Conservation (phyloP, 1,140 invertebrate genomes). For the Magallana ariakensis region DNA sequence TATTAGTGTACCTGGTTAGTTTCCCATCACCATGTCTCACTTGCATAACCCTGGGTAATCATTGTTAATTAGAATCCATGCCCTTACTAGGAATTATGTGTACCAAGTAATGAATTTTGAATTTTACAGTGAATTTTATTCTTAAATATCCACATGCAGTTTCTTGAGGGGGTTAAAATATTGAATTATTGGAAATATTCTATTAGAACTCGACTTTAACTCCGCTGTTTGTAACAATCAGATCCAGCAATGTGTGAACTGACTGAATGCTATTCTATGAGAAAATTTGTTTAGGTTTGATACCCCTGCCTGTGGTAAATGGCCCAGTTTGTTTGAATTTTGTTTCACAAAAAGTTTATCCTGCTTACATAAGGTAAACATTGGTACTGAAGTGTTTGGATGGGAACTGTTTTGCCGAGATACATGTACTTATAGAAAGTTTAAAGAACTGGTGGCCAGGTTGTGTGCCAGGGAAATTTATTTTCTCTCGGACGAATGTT, state of each 20-base stretch:
- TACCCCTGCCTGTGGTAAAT: not conserved
- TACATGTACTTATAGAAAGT: slow-evolving; percentile 21
- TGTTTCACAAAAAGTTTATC: slow-evolving; percentile 24
- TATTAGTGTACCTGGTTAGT: too few species aligned
- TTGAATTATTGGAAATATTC: too few species aligned
- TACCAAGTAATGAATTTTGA: too few species aligned
- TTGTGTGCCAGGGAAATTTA: slow-evolving; percentile 6
- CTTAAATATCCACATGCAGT: too few species aligned
- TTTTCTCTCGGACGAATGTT: not conserved
- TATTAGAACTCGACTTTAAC: too few species aligned
- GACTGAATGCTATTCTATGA: not conserved
- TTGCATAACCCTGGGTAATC: too few species aligned
- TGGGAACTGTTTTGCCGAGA: slow-evolving; percentile 15
- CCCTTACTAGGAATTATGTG: too few species aligned
- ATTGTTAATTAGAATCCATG: too few species aligned
- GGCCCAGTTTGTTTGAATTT: slow-evolving; percentile 23
- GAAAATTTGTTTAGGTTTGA: slow-evolving; percentile 16
- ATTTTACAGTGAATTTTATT: too few species aligned
- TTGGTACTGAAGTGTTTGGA: not conserved
- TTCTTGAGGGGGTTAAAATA: too few species aligned
- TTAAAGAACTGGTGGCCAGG: not conserved
- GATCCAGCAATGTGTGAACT: not conserved
- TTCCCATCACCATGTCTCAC: too few species aligned
- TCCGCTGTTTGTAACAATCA: slow-evolving; percentile 17
- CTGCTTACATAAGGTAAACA: slow-evolving; percentile 29